These are phyloP conservation scores for Cherax quadricarinatus DNA, from an alignment of 1,140 invertebrate genomes.

Conservation along the genomic window DNA sequence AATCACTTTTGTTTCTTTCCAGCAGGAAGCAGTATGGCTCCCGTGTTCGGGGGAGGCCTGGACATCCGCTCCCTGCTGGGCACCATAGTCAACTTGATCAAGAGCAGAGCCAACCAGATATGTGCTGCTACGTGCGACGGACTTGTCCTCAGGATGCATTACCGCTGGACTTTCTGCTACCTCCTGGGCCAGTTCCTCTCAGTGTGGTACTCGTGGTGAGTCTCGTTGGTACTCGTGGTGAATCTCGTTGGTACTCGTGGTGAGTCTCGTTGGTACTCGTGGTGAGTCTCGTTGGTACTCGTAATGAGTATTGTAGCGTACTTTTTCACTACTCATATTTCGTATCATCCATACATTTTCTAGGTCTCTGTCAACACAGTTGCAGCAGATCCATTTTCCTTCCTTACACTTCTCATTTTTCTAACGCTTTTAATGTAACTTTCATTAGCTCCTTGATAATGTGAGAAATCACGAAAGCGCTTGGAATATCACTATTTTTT, in stretches of 20 bases:
- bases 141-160: constrained; percentile 69
- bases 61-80: constrained; percentile 72
- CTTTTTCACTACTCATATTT: too few species aligned
- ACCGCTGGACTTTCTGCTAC: constrained; percentile 71
- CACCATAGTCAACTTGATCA: constrained; percentile 68
- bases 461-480: too few species aligned
- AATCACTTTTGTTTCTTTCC: neutral
- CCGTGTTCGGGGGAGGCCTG: constrained; percentile 62
- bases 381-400: too few species aligned
- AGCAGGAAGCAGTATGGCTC: constrained; percentile 70
- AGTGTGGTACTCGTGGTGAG: constrained; percentile 73
- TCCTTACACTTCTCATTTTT: too few species aligned
- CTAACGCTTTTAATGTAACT: too few species aligned
- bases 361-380: too few species aligned
- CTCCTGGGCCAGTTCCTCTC: constrained; percentile 67
- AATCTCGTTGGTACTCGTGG: constrained; percentile 17
- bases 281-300: constrained; percentile 20
- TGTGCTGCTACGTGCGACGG: constrained; percentile 71
- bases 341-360: too few species aligned
- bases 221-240: constrained; percentile 19
- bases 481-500: too few species aligned
- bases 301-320: constrained; percentile 17
- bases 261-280: constrained; percentile 24
- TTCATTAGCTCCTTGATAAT: too few species aligned
- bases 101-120: constrained; percentile 66